Evolutionary conservation across 2,113 vertebrate species (phyloP), one percentile per base, ranked within the genome.

Genomic region (Lagopus leucura): DNA sequence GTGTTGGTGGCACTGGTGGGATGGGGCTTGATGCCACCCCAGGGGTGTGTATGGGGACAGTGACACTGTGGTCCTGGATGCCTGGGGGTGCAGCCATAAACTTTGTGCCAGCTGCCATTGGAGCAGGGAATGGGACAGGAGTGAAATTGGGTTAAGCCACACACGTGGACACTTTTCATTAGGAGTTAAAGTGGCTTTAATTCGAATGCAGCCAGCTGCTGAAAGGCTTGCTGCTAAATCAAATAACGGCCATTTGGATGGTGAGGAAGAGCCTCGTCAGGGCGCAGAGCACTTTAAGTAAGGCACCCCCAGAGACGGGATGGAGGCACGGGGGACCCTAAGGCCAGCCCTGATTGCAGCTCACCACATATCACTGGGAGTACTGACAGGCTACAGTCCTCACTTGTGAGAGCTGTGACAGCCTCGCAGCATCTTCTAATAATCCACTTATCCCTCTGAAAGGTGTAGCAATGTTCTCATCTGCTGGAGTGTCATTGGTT

Each of bases 141-240:
- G 64, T 10, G 70, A 77, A 95, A 95, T 84, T 78, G 81, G 87
- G 93, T 96, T 95, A 95, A 95, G 87, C 77, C 11, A 4, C 78
- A 5, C 14, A 5, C 14, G 20, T 12, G 1, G 92, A 48, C 90
- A 92, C 90, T 95, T 94, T 89, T 95, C 90, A 92, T 94, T 95
- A 12, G 18, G 92, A 81, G 94, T 95, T 84, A 86, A 92, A 87
- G 83, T 74, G 81, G 84, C 90, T 92, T 89, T 92, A 86, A 95
- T 92, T 91, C 8, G 21, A 40, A 74, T 74, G 87, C 94, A 92
- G 91, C 76, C 80, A 88, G 64, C 91, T 92, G 82, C 90, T 90
- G 92, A 76, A 73, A 86, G 75, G 86, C 76, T 90, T 88, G 95
- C 88, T 92, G 72, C 82, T 83, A 78, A 89, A 95, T 92, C 84